Evolutionary conservation across 1,140 invertebrate species (phyloP), one percentile per base, ranked within the genome.

Genomic region (Xylocopa sonorina): DNA sequence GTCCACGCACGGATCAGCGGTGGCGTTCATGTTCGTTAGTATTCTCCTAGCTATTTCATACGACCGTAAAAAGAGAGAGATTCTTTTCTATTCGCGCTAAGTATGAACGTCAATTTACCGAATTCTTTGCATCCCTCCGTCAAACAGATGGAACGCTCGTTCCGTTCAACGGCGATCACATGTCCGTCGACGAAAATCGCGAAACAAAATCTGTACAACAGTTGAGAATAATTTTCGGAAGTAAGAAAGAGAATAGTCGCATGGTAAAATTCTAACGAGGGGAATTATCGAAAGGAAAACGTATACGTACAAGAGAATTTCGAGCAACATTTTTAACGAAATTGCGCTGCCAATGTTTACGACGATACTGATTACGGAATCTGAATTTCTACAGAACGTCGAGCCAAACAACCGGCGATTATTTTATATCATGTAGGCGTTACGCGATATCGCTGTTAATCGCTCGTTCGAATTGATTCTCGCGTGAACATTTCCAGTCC

Each of bases 1-100:
- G 41, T 75, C 73, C 46, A 41, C 50, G 32, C 73, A 75, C 3
- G 73, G 62, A 75, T 53, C 60, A 18, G 3, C 50, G 2, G 48
- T 53, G 6, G 14, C 16, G 16, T 75, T 75, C 62, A 63, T 75
- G 48, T 53, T 66, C 48, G 7, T 41, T n/a, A 38, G 0, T 48
- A 75, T 66, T 16, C 21, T 16, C 34, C 5, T 50, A 3, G 34
- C 73, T 66, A n/a, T 50, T 29, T 50, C 10, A 71, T 38, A 34
- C 1, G 12, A 32, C 18, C 64, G 21, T 24, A 34, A 67, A 50
- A 48, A 5, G 41, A 50, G 24, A 50, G 12, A 2, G 18, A 24
- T 34, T 5, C 27, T 14, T 16, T 18, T n/a, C n/a, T 16, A 24
- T 50, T 27, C 6, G 1, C n/a, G 21, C 21, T 2, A 41, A 41